These are phyloP conservation scores for Drosophila aff. DNA, from an alignment of 1,140 invertebrate genomes.

Conservation along the genomic window DNA sequence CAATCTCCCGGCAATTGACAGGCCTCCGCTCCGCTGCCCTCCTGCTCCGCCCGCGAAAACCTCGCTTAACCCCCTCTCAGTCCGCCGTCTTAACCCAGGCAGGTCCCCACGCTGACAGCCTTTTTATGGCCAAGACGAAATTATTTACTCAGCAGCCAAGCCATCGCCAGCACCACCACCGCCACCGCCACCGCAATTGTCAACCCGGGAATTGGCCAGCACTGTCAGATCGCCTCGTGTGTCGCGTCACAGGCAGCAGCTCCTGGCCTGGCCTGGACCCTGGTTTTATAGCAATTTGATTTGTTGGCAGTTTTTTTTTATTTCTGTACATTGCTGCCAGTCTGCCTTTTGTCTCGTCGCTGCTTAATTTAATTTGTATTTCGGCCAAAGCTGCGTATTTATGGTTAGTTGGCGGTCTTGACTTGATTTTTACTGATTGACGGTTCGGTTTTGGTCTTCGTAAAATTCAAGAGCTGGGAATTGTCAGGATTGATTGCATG, in stretches of 20 bases:
- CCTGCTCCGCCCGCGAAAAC: background rate
- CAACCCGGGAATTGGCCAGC: slow-evolving; percentile 75
- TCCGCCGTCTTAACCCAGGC: background rate
- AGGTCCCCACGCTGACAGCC: slow-evolving; percentile 44
- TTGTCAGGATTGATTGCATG: slow-evolving; percentile 17
- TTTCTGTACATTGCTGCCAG: slow-evolving; percentile 66
- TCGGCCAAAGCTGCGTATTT: slow-evolving; percentile 53
- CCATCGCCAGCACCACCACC: background rate
- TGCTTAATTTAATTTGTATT: slow-evolving; percentile 78
- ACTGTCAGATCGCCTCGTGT: slow-evolving; percentile 21
- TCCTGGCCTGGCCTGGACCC: slow-evolving; percentile 8
- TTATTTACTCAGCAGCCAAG: slow-evolving; percentile 70
- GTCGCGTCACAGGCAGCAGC: slow-evolving; percentile 2
- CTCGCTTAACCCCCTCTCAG: slow-evolving; percentile 1
- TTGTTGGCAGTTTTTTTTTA: slow-evolving; percentile 62
- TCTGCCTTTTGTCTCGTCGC: slow-evolving; percentile 62
- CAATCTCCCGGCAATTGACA: slow-evolving; percentile 79
- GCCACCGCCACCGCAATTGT: slow-evolving; percentile 67
- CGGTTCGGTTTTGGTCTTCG: slow-evolving; percentile 16
- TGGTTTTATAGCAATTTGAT: slow-evolving; percentile 79
- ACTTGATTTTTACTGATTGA: slow-evolving; percentile 54
- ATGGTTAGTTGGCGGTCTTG: slow-evolving; percentile 71
- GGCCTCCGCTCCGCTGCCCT: slow-evolving; percentile 31
- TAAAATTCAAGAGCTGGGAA: slow-evolving; percentile 14
- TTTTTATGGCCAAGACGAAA: slow-evolving; percentile 78